These are phyloP conservation scores for Lacerta agilis DNA, from an alignment of 2,797 vertebrate species.

Conservation along the genomic window DNA sequence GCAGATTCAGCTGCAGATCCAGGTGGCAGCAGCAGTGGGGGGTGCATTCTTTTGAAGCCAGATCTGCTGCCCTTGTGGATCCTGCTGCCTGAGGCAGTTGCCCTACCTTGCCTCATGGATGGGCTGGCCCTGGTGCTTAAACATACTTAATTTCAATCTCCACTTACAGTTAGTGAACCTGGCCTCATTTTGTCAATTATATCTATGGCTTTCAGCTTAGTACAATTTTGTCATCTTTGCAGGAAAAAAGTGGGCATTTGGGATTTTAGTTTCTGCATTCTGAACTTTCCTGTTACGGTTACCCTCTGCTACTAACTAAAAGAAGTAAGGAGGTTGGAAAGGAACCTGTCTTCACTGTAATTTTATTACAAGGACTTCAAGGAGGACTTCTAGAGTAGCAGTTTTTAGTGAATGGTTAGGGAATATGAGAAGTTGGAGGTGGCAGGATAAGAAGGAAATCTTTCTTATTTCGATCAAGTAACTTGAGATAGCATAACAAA, in stretches of 20 bases:
- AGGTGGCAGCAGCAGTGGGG: too few species aligned
- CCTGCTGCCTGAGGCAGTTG: too few species aligned
- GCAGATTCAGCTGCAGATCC: too few species aligned
- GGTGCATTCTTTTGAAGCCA: too few species aligned
- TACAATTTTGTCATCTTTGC: not conserved
- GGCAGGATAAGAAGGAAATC: not conserved
- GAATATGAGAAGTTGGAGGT: not conserved
- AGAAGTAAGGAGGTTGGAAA: not conserved
- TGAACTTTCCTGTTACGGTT: not conserved
- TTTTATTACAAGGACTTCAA: not conserved
- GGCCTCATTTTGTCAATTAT: not conserved
- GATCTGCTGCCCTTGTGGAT: too few species aligned
- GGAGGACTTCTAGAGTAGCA: not conserved
- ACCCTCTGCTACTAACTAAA: not conserved
- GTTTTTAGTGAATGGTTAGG: not conserved
- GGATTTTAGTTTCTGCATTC: not conserved
- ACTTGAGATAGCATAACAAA: not conserved
- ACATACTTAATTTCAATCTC: not conserved
- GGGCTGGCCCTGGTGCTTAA: too few species aligned
- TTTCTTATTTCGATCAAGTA: not conserved
- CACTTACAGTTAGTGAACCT: not conserved
- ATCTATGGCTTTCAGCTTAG: not conserved
- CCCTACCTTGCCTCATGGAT: too few species aligned
- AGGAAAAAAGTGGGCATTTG: not conserved
- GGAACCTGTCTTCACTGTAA: not conserved